Evolutionary conservation across 1,140 invertebrate genomes (phyloP).

Genomic region (Bombus haemorrhoidalis): DNA sequence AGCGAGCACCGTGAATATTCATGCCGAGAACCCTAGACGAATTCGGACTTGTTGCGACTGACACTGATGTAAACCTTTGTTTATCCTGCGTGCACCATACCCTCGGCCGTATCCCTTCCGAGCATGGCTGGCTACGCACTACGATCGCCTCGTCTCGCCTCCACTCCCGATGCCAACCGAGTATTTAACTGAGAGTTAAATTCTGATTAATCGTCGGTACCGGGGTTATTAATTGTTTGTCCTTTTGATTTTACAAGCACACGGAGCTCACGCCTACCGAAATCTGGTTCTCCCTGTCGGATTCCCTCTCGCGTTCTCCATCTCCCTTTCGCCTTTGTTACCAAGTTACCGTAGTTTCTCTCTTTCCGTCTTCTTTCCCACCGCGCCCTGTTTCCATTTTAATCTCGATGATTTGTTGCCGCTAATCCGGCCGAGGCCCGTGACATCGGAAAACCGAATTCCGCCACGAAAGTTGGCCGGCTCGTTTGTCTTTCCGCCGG

Average conservation of each 20-base stretch:
- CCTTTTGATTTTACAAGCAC: conserved; percentile 79
- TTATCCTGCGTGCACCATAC: conserved; percentile 68
- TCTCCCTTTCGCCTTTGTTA: conserved; percentile 41
- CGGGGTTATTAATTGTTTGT: conserved; percentile 82
- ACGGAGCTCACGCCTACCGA: conserved; percentile 47
- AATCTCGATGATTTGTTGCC: conserved; percentile 82
- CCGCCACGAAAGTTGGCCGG: conserved; percentile 35
- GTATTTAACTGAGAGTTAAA: conserved; percentile 78
- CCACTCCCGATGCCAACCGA: conserved; percentile 29
- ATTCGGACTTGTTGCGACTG: conserved; percentile 83
- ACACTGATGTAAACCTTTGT: conserved; percentile 83
- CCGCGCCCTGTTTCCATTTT: conserved; percentile 57
- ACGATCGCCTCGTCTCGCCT: conserved; percentile 16
- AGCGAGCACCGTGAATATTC: conserved; percentile 79
- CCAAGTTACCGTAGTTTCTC: conserved; percentile 24
- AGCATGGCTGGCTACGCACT: conserved; percentile 20
- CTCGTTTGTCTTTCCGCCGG: conserved; percentile 52
- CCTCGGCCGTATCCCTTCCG: conserved; percentile 38
- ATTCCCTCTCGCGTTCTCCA: conserved; percentile 2
- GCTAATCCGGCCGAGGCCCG: conserved; percentile 74
- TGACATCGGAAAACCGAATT: conserved; percentile 46
- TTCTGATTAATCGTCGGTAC: conserved; percentile 77
- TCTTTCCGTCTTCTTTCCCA: conserved; percentile 28
- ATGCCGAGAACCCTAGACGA: conserved; percentile 76
- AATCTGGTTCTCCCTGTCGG: conserved; percentile 42